Percentiles rank a stretch among this genome's conserved stretches.
These are phyloP conservation scores for Zaprionus camerounensis DNA, from an alignment of 1,140 invertebrate species.

Conservation along the genomic window DNA sequence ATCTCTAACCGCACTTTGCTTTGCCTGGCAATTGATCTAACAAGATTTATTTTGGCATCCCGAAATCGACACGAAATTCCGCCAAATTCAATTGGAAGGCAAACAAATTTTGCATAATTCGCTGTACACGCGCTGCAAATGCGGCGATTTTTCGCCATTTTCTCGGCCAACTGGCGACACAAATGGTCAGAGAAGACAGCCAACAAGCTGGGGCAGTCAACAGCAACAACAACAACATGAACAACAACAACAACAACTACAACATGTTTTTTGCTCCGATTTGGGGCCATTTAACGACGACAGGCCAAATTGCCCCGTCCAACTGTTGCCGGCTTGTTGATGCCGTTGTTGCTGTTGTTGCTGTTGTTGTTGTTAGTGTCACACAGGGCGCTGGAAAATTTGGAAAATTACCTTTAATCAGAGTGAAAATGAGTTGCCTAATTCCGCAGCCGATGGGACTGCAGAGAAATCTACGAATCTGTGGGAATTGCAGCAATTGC, in stretches of 20 bases:
- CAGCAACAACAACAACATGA: not conserved
- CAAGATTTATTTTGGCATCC: slow-evolving; percentile 6
- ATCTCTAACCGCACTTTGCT: too few relatives aligned
- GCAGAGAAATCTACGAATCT: slow-evolving; percentile 21
- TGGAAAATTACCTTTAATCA: slow-evolving; percentile 82
- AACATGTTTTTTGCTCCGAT: slow-evolving; percentile 52
- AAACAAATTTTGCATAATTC: slow-evolving; percentile 69
- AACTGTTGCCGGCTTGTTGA: slow-evolving; percentile 40
- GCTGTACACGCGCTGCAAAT: slow-evolving; percentile 65
- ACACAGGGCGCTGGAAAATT: slow-evolving; percentile 69
- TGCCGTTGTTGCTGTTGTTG: slow-evolving; percentile 22
- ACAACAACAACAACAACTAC: not conserved
- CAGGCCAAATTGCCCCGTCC: slow-evolving; percentile 64
- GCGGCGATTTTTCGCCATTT: slow-evolving; percentile 61
- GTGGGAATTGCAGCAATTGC: slow-evolving; percentile 58
- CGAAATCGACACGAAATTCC: slow-evolving; percentile 23
- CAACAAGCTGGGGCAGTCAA: slow-evolving; percentile 28
- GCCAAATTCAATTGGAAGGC: slow-evolving; percentile 52
- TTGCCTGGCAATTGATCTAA: not conserved
- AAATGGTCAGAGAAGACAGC: slow-evolving; percentile 40
- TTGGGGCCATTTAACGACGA: slow-evolving; percentile 73
- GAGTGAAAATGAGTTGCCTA: slow-evolving; percentile 78
- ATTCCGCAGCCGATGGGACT: slow-evolving; percentile 51
- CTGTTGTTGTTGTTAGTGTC: slow-evolving; percentile 61
- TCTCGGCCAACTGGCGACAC: slow-evolving; percentile 50